Evolutionary conservation across 1,140 invertebrate species (phyloP).

Genomic region (Diorhabda sublineata): DNA sequence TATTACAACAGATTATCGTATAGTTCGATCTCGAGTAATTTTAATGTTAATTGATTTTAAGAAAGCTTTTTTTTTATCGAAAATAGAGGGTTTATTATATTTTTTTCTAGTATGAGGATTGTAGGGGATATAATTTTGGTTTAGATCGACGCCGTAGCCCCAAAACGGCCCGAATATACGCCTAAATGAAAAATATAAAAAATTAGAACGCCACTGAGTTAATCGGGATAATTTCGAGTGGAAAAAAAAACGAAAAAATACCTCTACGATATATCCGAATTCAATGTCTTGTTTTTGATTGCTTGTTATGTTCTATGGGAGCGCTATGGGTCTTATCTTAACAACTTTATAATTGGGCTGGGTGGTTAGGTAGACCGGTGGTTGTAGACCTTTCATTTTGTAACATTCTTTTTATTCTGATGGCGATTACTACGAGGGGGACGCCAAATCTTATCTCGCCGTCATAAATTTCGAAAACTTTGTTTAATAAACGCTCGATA

Average conservation of each 20-base stretch:
- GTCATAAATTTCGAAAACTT: too few species aligned
- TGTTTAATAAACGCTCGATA: too few species aligned
- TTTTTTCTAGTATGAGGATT: too few species aligned
- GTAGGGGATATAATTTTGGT: too few species aligned
- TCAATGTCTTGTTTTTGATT: slow-evolving; percentile 7
- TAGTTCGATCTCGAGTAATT: slow-evolving; percentile 41
- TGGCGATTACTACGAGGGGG: neutral
- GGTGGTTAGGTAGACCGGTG: neutral
- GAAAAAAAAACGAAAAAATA: neutral
- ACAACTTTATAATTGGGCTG: slow-evolving; percentile 18
- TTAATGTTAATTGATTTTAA: slow-evolving; percentile 42
- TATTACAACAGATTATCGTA: slow-evolving; percentile 42
- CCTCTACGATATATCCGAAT: neutral
- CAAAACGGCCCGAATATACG: neutral
- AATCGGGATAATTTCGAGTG: slow-evolving; percentile 23
- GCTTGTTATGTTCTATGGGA: slow-evolving; percentile 16
- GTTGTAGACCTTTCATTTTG: neutral
- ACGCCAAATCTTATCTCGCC: too few species aligned
- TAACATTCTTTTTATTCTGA: neutral
- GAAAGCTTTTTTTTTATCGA: slow-evolving; percentile 18
- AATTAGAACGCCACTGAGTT: too few species aligned
- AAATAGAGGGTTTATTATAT: too few species aligned
- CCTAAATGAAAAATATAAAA: neutral
- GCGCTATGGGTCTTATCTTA: slow-evolving; percentile 16
- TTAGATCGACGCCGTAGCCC: neutral